A percentile compares a stretch with the other conserved stretches of the same genome.
Conservation (phyloP, 1,140 invertebrate species). For the Drosophila serrata region DNA sequence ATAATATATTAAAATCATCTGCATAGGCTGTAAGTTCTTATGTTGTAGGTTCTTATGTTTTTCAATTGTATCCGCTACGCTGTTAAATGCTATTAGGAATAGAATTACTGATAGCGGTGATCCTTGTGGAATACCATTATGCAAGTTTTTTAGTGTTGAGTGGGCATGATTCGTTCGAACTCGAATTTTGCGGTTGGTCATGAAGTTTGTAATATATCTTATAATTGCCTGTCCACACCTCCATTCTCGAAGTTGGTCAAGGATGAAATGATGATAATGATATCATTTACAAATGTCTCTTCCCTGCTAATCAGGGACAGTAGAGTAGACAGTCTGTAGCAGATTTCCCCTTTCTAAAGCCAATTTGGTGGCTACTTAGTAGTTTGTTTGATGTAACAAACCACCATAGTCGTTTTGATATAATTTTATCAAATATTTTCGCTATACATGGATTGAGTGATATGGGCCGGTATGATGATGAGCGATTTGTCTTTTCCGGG, state of each 20-base stretch:
- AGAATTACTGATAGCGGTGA: not conserved
- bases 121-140: no score
- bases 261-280: no score
- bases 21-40: not conserved
- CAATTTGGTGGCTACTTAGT: constrained; percentile 1
- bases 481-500: not conserved
- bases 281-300: not conserved
- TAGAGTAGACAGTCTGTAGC: constrained; percentile 4
- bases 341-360: constrained; percentile 1
- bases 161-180: not conserved
- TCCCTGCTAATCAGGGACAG: not conserved
- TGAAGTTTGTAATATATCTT: not conserved
- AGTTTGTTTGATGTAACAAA: constrained; percentile 8
- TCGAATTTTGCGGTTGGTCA: not conserved
- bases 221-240: not conserved
- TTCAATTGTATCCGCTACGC: not conserved
- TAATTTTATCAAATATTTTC: no score
- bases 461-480: no score
- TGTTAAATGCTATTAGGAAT: constrained; percentile 3
- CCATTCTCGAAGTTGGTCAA: not conserved
- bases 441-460: no score
- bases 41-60: not conserved
- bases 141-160: not conserved
- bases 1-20: no score
- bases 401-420: constrained; percentile 1